phyloP scores from a whole-genome alignment of 2,113 vertebrate genomes.

The Chionodraco myersi region DNA sequence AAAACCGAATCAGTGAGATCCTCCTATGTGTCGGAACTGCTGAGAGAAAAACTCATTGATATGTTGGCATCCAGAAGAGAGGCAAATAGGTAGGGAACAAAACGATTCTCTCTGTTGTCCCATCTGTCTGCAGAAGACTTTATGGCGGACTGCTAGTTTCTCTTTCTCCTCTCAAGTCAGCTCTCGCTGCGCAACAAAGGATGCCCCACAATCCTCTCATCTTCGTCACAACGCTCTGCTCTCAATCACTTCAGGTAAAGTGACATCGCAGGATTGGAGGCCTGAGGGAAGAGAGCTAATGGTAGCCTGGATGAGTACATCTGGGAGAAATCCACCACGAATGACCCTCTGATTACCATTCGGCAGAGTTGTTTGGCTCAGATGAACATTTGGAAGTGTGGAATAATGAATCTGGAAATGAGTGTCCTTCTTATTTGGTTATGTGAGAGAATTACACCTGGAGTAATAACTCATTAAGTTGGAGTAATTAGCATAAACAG shows the following conservation, averaged over 20 bases:
- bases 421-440: slow-evolving; percentile 75
- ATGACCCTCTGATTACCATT: slow-evolving; percentile 55
- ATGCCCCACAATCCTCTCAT: slow-evolving; percentile 56
- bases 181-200: slow-evolving; percentile 72
- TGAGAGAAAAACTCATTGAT: slow-evolving; percentile 64
- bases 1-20: slow-evolving; percentile 49
- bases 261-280: slow-evolving; percentile 50
- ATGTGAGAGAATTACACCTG: slow-evolving; percentile 72
- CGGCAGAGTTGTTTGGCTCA: slow-evolving; percentile 45
- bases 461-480: slow-evolving; percentile 81
- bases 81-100: slow-evolving; percentile 70
- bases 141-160: slow-evolving; percentile 57
- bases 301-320: slow-evolving; percentile 31
- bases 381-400: slow-evolving; percentile 58
- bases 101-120: slow-evolving; percentile 71
- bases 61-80: slow-evolving; percentile 70
- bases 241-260: slow-evolving; percentile 38
- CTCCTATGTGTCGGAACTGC: slow-evolving; percentile 50
- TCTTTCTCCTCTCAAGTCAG: slow-evolving; percentile 63
- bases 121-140: slow-evolving; percentile 79
- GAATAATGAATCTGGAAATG: slow-evolving; percentile 76
- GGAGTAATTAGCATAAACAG: slow-evolving; percentile 81
- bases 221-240: slow-evolving; percentile 45
- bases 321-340: slow-evolving; percentile 49
- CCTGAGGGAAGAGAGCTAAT: slow-evolving; percentile 40